Evolutionary conservation across 2,888 invertebrate genomes (phyloP).

Genomic region (Ganaspis brasiliensis): DNA sequence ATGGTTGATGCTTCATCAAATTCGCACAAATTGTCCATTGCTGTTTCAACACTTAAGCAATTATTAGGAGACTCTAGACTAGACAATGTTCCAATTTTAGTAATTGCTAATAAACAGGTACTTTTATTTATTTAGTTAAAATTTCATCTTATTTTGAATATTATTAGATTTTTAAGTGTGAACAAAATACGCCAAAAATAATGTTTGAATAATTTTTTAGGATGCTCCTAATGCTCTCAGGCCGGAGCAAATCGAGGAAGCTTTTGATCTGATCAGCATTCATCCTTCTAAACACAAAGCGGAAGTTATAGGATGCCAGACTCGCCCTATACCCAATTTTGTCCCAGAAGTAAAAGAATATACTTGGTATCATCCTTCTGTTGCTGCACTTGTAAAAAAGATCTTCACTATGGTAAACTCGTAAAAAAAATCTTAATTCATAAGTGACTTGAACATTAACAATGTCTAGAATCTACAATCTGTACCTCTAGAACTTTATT

Average conservation of each 20-base stretch:
- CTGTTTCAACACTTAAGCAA: conserved; percentile 76
- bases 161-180: no score
- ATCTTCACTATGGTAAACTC: conserved; percentile 70
- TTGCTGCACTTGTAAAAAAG: conserved; percentile 71
- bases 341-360: conserved; percentile 57
- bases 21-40: conserved; percentile 72
- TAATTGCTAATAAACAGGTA: conserved; percentile 80
- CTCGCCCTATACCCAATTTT: conserved; percentile 67
- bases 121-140: conserved; percentile 13
- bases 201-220: conserved; percentile 61
- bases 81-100: conserved; percentile 77
- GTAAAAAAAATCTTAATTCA: conserved; percentile 55
- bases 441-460: neutral
- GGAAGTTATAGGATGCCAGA: conserved; percentile 76
- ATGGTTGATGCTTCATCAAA: conserved; percentile 78
- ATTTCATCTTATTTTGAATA: no score
- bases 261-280: conserved; percentile 77
- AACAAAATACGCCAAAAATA: no score
- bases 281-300: conserved; percentile 77
- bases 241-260: conserved; percentile 76
- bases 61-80: conserved; percentile 78
- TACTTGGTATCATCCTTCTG: conserved; percentile 69
- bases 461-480: neutral
- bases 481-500: conserved; percentile 26
- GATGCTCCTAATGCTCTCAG: conserved; percentile 74